These are phyloP conservation scores for Glyphotaelius pellucidus DNA, from an alignment of 2,888 invertebrate species.

Conservation along the genomic window DNA sequence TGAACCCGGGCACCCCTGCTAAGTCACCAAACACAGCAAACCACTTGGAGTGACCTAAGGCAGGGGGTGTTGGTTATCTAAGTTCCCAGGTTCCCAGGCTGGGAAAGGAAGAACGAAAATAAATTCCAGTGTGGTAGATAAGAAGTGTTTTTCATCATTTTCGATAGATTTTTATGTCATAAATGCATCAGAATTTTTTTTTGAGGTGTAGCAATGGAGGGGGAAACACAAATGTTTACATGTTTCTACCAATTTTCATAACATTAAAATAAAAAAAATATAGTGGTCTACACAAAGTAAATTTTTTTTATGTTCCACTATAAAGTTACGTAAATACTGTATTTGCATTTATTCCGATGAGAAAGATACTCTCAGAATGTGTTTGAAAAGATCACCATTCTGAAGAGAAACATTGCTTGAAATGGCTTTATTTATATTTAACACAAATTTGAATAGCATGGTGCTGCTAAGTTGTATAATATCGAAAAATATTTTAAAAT, in stretches of 20 bases:
- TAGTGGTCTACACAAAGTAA: neutral
- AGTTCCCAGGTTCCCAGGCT: too few species aligned
- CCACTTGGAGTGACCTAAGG: too few species aligned
- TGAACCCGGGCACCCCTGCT: too few species aligned
- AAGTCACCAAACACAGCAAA: too few species aligned
- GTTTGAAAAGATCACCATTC: too few species aligned
- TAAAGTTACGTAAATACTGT: too few species aligned
- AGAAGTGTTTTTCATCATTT: neutral
- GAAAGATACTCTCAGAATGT: neutral
- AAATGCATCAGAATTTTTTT: neutral
- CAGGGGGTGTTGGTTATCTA: too few species aligned
- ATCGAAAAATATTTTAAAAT: neutral
- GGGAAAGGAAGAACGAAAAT: too few species aligned
- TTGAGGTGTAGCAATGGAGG: neutral
- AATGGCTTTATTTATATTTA: neutral
- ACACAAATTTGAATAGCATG: neutral
- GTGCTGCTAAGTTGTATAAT: too few species aligned
- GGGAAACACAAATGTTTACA: neutral
- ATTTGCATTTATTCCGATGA: too few species aligned
- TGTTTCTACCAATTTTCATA: neutral
- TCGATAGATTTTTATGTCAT: neutral
- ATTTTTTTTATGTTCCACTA: neutral
- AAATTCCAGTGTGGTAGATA: too few species aligned
- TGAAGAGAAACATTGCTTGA: neutral
- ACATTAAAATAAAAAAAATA: neutral